Base-by-base conservation (phyloP, 2,797 vertebrate genomes). In the Knipowitschia caucasica region DNA sequence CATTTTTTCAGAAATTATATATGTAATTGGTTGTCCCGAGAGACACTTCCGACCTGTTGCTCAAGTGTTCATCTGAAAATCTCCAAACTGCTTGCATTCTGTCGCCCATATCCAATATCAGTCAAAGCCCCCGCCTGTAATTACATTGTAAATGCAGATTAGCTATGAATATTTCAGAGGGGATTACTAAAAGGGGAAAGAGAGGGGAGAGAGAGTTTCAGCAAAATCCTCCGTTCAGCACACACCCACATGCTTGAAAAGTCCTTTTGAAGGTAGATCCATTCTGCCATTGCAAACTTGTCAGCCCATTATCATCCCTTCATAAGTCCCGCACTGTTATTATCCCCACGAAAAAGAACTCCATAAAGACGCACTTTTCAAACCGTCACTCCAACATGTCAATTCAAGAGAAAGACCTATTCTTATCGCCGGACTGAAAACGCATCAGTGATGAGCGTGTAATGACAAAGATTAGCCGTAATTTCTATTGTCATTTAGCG, bases 131-230 rank as follows among this genome's bases (percentile, higher is more conserved):
- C 53, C 5, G 68, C 63, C 77, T 82, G 85, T 85, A 89, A 91
- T 88, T 82, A 87, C 82, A 86, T 81, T 84, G 80, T 85, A 83
- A 86, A 90, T 85, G 81, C 81, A 88, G 83, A 89, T 90, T 87
- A 89, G 78, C 81, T 64, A 83, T 88, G 86, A 88, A 89, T 88
- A 89, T 88, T 89, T 81, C 82, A 86, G 81, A 82, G 75, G 75
- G 81, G 80, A 89, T 88, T 84, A 89, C 80, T 79, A 83, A 88
- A 82, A 83, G 77, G 74, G 74, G 79, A 86, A 82, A 72, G 75
- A 77, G 71, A 78, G 52, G 60, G 45, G 61, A 67, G 62, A 60
- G 66, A 77, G 71, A 23, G 38, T 30, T 64, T 3, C 30, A 53
- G 68, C 77, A 67, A 76, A 81, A 77, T 71, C 72, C 69, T 68